A percentile compares a stretch with the other conserved stretches of the same genome.
These are phyloP conservation scores for Gymnoscelis rufifasciata DNA, from an alignment of 2,888 invertebrate species.

Conservation along the genomic window DNA sequence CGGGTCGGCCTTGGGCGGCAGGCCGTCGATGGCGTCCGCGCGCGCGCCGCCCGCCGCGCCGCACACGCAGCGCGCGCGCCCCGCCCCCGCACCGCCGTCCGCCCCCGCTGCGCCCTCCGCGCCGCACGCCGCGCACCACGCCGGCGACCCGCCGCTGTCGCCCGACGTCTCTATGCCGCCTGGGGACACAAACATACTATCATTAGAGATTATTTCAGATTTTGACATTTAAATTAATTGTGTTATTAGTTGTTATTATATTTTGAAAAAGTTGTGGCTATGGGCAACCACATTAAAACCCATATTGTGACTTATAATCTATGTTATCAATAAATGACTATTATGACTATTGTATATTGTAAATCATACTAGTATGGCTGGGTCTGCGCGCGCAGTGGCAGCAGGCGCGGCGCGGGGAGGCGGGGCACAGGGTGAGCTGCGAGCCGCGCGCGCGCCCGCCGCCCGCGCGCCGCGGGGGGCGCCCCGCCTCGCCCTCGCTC, in stretches of 20 bases:
- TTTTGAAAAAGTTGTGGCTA: too few relatives aligned
- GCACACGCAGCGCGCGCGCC: conserved; percentile 36
- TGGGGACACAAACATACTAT: background rate
- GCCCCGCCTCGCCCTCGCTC: conserved; percentile 55
- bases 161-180: conserved; percentile 48
- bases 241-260: too few relatives aligned
- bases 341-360: too few relatives aligned
- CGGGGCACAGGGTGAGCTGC: conserved; percentile 67
- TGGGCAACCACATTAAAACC: too few relatives aligned
- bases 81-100: conserved; percentile 36
- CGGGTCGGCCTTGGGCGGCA: conserved; percentile 84
- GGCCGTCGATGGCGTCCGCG: conserved; percentile 85
- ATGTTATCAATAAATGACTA: too few relatives aligned
- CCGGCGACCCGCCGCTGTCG: conserved; percentile 21
- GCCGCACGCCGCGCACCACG: conserved; percentile 39
- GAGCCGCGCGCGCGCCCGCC: conserved; percentile 40
- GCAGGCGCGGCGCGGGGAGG: conserved; percentile 55
- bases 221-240: background rate
- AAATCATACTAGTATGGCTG: conserved; percentile 17
- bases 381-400: conserved; percentile 40
- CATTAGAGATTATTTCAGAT: background rate
- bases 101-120: conserved; percentile 32
- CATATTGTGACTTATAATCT: too few relatives aligned
- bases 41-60: conserved; percentile 41
- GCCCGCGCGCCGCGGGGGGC: conserved; percentile 27